phyloP scores from a whole-genome alignment of 92 coral and sea anemone species.

The Umimayanthus kanabou region DNA sequence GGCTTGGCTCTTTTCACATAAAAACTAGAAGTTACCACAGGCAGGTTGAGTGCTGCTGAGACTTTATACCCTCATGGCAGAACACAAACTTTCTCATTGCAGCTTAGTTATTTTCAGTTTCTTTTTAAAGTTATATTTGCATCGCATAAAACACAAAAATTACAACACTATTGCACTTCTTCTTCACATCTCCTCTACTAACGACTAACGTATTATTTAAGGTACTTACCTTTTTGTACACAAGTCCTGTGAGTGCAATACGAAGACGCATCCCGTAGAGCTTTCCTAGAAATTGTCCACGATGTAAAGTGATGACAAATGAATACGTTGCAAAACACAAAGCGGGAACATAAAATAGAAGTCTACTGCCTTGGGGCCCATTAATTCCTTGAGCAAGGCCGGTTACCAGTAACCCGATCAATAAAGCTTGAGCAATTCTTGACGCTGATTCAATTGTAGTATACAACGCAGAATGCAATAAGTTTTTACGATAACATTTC shows the following conservation, averaged over 20 bases:
- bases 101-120: too few relatives aligned
- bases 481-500: slow-evolving; percentile 24
- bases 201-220: background rate
- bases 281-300: slow-evolving; percentile 37
- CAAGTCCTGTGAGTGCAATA: slow-evolving; percentile 33
- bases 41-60: too few relatives aligned
- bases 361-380: background rate
- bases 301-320: slow-evolving; percentile 26
- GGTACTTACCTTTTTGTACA: slow-evolving; percentile 24
- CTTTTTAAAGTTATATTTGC: too few relatives aligned
- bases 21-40: too few relatives aligned
- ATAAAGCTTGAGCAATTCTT: slow-evolving; percentile 29
- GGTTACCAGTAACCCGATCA: slow-evolving; percentile 33
- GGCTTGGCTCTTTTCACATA: too few relatives aligned
- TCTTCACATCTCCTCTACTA: too few relatives aligned
- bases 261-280: slow-evolving; percentile 38
- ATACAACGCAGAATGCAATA: slow-evolving; percentile 27
- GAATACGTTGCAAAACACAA: slow-evolving; percentile 31
- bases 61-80: too few relatives aligned
- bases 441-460: slow-evolving; percentile 33
- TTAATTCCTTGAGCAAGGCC: slow-evolving; percentile 14
- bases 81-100: too few relatives aligned
- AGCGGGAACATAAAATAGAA: slow-evolving; percentile 24
- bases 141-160: too few relatives aligned
- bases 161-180: background rate